Percentiles rank a stretch among this genome's conserved stretches.
Conservation (phyloP, 2,113 vertebrate species). For the Phylloscopus trochilus region DNA sequence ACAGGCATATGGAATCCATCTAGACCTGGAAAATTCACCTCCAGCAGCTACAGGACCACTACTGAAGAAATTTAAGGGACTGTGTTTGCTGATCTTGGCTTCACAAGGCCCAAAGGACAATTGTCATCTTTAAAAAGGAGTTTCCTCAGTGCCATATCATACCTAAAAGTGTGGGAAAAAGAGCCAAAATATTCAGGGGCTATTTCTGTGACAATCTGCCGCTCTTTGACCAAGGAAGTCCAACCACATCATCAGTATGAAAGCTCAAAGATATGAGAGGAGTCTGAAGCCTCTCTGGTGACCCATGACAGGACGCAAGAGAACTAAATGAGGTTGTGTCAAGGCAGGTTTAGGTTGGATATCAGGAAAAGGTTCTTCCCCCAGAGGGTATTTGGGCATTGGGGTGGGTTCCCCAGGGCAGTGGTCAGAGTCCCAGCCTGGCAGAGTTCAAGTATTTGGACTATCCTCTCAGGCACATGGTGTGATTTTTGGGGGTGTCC, state of each 20-base stretch:
- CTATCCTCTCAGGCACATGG: neutral
- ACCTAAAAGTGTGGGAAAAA: rapidly evolving
- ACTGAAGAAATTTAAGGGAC: neutral
- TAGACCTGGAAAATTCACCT: neutral
- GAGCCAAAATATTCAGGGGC: neutral
- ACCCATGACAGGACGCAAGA: neutral
- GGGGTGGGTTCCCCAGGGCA: neutral
- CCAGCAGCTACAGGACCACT: neutral
- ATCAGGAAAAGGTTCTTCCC: neutral
- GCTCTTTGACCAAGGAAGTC: neutral
- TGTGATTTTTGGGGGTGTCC: neutral
- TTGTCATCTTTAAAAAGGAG: neutral
- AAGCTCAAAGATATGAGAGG: neutral
- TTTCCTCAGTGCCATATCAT: neutral
- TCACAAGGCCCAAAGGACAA: neutral
- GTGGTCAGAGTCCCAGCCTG: too few relatives aligned
- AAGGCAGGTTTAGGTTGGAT: neutral
- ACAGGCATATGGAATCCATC: neutral
- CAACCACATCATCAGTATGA: neutral
- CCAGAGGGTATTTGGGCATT: too few relatives aligned
- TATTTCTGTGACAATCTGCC: neutral
- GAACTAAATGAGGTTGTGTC: rapidly evolving
- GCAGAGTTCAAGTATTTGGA: neutral
- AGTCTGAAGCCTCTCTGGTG: neutral
- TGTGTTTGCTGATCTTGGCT: rapidly evolving